Evolutionary conservation across 2,797 vertebrate species (phyloP).

Genomic region (Rhyacichthys aspro): DNA sequence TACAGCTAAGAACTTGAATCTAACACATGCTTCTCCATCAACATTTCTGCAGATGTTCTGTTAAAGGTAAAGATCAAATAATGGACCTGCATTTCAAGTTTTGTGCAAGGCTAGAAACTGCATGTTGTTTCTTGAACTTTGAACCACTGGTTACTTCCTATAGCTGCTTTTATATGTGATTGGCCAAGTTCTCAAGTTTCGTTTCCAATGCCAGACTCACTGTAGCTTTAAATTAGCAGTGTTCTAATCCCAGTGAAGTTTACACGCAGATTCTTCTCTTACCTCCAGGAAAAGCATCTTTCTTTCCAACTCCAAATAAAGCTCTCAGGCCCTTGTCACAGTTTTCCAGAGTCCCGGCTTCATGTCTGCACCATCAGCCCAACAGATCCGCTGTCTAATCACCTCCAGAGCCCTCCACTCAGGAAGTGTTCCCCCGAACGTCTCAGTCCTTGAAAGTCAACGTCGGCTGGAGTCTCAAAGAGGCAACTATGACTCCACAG

Average conservation of each 20-base stretch:
- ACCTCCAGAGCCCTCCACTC: constrained; percentile 48
- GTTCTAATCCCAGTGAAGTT: neutral
- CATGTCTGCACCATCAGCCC: constrained; percentile 47
- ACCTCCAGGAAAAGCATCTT: constrained; percentile 70
- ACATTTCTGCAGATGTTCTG: constrained; percentile 1
- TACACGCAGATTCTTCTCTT: constrained; percentile 38
- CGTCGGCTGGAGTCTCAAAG: constrained; percentile 23
- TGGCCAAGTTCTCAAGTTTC: neutral
- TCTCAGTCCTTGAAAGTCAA: constrained; percentile 31
- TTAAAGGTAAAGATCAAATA: neutral
- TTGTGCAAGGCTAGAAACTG: too few species aligned
- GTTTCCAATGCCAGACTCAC: constrained; percentile 1
- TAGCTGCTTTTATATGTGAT: neutral
- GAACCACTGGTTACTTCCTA: neutral
- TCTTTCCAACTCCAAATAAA: constrained; percentile 41
- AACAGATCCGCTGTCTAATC: constrained; percentile 50
- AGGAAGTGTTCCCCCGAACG: constrained; percentile 23
- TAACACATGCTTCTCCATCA: constrained; percentile 10
- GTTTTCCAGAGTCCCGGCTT: constrained; percentile 23
- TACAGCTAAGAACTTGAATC: neutral
- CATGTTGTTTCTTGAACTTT: neutral
- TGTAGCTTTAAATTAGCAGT: constrained; percentile 3
- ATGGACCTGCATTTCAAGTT: neutral
- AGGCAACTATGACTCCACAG: neutral
- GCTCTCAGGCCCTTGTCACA: constrained; percentile 23